Conservation (phyloP, 2,888 invertebrate species). For the Metalampra italica region DNA sequence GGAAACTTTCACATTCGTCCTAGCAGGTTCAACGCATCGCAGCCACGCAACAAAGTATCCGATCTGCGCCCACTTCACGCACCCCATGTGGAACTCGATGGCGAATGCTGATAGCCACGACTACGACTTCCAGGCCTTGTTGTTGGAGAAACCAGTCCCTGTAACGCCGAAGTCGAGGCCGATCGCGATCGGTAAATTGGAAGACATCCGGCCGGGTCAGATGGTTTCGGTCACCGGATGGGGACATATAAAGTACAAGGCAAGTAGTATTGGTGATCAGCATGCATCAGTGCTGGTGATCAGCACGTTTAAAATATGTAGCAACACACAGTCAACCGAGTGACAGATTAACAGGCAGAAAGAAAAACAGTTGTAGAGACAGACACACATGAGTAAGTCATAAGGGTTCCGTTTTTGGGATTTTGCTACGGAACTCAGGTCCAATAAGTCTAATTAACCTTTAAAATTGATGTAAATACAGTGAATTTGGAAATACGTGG, state of each 20-base stretch:
- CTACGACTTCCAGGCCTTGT: slow-evolving; percentile 60
- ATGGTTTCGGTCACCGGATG: slow-evolving; percentile 53
- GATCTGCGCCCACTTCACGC: slow-evolving; percentile 60
- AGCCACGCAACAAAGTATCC: slow-evolving; percentile 33
- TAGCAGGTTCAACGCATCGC: slow-evolving; percentile 51
- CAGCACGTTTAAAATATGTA: too few species aligned
- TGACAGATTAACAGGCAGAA: too few species aligned
- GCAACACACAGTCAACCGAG: too few species aligned
- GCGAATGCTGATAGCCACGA: slow-evolving; percentile 42
- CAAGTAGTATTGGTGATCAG: slow-evolving; percentile 23
- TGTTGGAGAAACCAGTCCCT: slow-evolving; percentile 51
- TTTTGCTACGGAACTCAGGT: too few species aligned
- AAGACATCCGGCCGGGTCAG: slow-evolving; percentile 37
- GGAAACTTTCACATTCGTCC: slow-evolving; percentile 37
- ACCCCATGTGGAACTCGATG: slow-evolving; percentile 44
- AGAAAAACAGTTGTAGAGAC: too few species aligned
- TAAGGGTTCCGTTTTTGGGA: too few species aligned
- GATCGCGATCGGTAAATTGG: slow-evolving; percentile 48
- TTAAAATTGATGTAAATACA: too few species aligned
- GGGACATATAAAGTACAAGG: slow-evolving; percentile 54
- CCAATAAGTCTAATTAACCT: too few species aligned
- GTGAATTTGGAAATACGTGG: too few species aligned
- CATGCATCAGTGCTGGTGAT: too few species aligned
- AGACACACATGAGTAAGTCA: too few species aligned
- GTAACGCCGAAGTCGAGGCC: slow-evolving; percentile 42